Evolutionary conservation across 2,113 vertebrate species (phyloP).

Genomic region (Brachypteracias leptosomus): DNA sequence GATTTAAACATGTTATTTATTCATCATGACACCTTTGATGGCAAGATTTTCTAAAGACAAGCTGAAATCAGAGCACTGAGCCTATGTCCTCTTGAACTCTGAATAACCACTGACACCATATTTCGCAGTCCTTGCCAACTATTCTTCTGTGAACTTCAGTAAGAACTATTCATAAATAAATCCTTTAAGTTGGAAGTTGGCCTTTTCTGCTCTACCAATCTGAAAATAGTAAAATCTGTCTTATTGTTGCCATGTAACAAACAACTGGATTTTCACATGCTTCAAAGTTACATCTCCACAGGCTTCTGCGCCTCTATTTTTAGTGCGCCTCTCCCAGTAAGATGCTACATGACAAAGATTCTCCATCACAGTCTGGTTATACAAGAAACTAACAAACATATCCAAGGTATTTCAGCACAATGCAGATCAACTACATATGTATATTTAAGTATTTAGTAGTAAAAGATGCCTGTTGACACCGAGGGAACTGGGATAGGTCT

Average conservation of each 20-base stretch:
- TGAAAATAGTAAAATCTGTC: not conserved
- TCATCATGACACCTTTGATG: not conserved
- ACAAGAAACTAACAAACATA: not conserved
- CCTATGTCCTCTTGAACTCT: not conserved
- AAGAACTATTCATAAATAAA: not conserved
- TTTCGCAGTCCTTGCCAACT: not conserved
- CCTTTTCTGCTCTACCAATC: not conserved
- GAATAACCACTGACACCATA: not conserved
- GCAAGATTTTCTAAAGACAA: not conserved
- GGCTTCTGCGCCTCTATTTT: constrained; percentile 4
- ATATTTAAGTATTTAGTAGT: not conserved
- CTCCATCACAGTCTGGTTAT: not conserved
- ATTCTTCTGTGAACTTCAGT: not conserved
- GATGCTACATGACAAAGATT: not conserved
- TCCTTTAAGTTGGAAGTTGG: not conserved
- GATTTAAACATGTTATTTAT: accelerated
- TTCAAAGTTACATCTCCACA: not conserved
- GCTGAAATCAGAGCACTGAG: not conserved
- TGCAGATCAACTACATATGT: not conserved
- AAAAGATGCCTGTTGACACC: not conserved
- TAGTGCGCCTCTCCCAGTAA: not conserved
- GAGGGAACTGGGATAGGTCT: not conserved
- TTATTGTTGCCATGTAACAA: constrained; percentile 36
- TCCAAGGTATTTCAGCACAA: not conserved
- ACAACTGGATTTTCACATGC: constrained; percentile 34